A percentile compares a stretch with the other conserved stretches of the same genome.
phyloP scores from a whole-genome alignment of 2,797 vertebrate species.

The Falco rusticolus region DNA sequence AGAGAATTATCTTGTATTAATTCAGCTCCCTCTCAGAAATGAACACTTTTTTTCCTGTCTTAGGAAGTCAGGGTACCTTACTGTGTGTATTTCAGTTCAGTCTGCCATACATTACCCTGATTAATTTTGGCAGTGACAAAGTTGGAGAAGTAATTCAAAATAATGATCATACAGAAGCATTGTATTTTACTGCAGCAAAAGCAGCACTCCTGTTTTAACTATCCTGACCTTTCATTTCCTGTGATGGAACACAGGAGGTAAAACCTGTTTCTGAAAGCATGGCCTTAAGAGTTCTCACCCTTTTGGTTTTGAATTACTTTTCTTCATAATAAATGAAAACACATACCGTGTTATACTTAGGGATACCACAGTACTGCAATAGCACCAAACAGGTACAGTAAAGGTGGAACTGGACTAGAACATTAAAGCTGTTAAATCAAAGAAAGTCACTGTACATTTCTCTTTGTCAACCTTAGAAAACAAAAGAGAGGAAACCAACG shows the following conservation, averaged over 20 bases:
- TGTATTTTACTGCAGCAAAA: slow-evolving; percentile 5
- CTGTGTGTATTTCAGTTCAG: neutral
- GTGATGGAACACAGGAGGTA: neutral
- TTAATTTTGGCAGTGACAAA: slow-evolving; percentile 24
- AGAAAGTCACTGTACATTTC: neutral
- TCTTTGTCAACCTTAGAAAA: neutral
- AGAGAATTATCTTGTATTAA: neutral
- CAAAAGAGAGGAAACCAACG: neutral
- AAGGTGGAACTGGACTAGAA: neutral
- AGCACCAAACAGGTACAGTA: neutral
- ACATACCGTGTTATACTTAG: neutral
- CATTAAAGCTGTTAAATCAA: neutral
- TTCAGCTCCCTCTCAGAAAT: neutral
- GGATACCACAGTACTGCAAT: neutral
- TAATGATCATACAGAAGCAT: neutral
- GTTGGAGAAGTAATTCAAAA: slow-evolving; percentile 19
- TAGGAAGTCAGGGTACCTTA: neutral
- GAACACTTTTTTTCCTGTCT: neutral
- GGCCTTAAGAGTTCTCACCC: neutral
- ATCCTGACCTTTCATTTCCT: neutral
- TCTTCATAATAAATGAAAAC: neutral
- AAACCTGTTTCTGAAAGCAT: neutral
- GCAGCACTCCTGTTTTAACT: neutral
- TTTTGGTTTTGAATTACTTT: neutral
- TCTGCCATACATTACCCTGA: neutral